Conservation (phyloP, 2,888 invertebrate genomes). For the Coleophora flavipennella region DNA sequence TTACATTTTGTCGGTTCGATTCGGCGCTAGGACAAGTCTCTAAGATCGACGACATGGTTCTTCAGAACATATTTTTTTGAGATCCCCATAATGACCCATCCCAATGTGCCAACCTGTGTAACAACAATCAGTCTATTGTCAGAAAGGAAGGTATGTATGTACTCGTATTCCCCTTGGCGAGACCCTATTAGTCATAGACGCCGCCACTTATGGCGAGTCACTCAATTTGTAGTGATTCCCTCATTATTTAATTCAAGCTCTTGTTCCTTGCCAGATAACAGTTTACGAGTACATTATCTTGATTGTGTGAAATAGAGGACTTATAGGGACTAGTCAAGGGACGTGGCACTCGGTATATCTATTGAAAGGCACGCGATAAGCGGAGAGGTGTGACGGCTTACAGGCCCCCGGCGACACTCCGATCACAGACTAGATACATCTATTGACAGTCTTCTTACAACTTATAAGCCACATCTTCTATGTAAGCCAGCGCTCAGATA, state of each 20-base stretch:
- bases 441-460: conserved; percentile 61
- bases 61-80: too few species aligned
- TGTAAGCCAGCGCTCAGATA: conserved; percentile 34
- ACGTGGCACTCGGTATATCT: conserved; percentile 54
- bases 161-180: conserved; percentile 43
- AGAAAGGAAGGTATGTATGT: conserved; percentile 70
- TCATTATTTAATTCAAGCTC: neutral
- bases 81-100: too few species aligned
- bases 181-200: conserved; percentile 38
- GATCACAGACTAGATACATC: conserved; percentile 71
- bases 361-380: conserved; percentile 70
- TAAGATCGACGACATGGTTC: too few species aligned
- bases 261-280: neutral
- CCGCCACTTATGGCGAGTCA: conserved; percentile 12
- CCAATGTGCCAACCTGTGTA: too few species aligned
- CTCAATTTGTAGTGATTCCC: neutral
- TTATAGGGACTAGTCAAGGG: conserved; percentile 34
- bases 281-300: conserved; percentile 4
- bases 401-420: conserved; percentile 69
- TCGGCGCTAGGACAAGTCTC: too few species aligned
- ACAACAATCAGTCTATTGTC: conserved; percentile 72
- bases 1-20: too few species aligned
- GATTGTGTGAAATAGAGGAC: conserved; percentile 7
- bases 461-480: conserved; percentile 52
- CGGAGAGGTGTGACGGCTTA: conserved; percentile 65